These are phyloP conservation scores for Cantharis rufa DNA, from an alignment of 2,888 invertebrate species.

Conservation along the genomic window DNA sequence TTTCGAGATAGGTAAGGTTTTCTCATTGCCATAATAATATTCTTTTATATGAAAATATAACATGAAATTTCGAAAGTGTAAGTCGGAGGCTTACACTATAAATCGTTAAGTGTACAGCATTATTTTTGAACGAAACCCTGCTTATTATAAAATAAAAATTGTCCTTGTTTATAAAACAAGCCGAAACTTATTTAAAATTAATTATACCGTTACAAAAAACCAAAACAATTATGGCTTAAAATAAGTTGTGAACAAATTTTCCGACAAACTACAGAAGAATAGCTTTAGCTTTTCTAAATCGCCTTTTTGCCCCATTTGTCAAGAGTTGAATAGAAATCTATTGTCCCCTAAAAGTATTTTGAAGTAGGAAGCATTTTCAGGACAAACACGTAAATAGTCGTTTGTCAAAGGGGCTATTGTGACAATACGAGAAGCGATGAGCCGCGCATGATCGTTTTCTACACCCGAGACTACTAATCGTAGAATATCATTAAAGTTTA, in stretches of 20 bases:
- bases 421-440: slow-evolving; percentile 27
- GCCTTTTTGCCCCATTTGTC: slow-evolving; percentile 25
- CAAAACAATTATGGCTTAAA: slow-evolving; percentile 8
- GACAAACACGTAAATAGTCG: slow-evolving; percentile 30
- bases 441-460: slow-evolving; percentile 24
- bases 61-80: not conserved
- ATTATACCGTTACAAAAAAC: not conserved
- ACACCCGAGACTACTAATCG: slow-evolving; percentile 32
- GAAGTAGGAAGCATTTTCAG: slow-evolving; percentile 21
- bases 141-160: not conserved
- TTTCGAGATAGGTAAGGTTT: not conserved
- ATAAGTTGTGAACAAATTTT: slow-evolving; percentile 12
- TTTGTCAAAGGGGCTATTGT: slow-evolving; percentile 24
- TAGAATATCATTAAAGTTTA: slow-evolving; percentile 36
- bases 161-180: not conserved
- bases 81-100: not conserved
- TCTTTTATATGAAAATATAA: not conserved
- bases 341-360: slow-evolving; percentile 23
- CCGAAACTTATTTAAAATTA: not conserved
- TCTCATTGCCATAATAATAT: not conserved
- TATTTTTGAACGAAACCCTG: not conserved
- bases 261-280: slow-evolving; percentile 19
- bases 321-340: slow-evolving; percentile 17
- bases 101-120: not conserved
- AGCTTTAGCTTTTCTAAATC: slow-evolving; percentile 20